Evolutionary conservation across 2,888 invertebrate genomes (phyloP), one percentile per base, ranked within the genome.

Genomic region (Amphimallon solstitiale): DNA sequence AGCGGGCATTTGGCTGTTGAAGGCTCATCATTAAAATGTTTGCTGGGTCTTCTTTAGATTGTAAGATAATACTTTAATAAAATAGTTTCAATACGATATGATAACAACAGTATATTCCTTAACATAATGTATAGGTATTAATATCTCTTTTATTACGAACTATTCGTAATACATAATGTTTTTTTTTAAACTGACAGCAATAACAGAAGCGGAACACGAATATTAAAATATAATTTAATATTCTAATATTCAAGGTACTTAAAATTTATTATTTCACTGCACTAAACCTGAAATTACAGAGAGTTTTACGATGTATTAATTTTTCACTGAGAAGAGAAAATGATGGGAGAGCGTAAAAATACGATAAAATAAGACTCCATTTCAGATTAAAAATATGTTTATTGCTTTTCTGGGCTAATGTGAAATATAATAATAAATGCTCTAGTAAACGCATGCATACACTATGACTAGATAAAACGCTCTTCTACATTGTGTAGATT

Each of bases 351-450:
- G 9, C 19, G 15, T 45, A 45, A 45, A 45, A 45, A 45, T 45
- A 45, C 19, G 46, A 59, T 56, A 61, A 72, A 73, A 72, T 64
- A 71, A 67, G 67, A 73, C 63, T 60, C 21, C 45, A 48, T 62
- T 64, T 73, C 76, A 77, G 80, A 79, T 81, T 81, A 80, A 81
- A 81, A 81, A 81, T 81, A 81, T 78, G 70, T 80, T 80, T 80
- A 80, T 81, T 80, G 80, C 80, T 81, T 80, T 77, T 78, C 77
- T 76, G 79, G 79, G 78, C 79, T 80, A 79, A 76, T 75, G 78
- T 78, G 79, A 79, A 79, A 77, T 78, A 78, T 76, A 77, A 74
- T 75, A 75, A 63, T 69, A 66, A 68, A 67, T 62, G 51, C 51
- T 56, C 65, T 76, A 73, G 74, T 76, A 77, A 79, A 78, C 75